These are phyloP conservation scores for Fregetta grallaria DNA, from an alignment of 2,113 vertebrate genomes.

Conservation along the genomic window DNA sequence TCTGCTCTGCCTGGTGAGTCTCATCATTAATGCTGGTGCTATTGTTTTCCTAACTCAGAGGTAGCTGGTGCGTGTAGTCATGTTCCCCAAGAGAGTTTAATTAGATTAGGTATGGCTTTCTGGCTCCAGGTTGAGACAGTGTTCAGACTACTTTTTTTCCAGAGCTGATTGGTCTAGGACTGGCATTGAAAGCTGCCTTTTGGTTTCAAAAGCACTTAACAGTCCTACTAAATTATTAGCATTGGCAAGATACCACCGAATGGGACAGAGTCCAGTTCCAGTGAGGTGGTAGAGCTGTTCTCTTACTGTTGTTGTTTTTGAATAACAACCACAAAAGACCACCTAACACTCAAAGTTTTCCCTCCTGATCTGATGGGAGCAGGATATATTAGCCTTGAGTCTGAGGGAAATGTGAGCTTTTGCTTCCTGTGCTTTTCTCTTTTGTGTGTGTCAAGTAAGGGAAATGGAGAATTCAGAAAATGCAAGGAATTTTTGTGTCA, in stretches of 20 bases:
- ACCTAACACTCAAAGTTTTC: neutral
- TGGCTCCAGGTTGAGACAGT: neutral
- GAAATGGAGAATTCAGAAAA: neutral
- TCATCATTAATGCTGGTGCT: neutral
- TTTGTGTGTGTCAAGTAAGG: neutral
- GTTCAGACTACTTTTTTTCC: neutral
- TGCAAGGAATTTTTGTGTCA: neutral
- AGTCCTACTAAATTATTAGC: neutral
- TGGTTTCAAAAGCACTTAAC: neutral
- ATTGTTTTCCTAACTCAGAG: neutral
- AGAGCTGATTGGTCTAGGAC: neutral
- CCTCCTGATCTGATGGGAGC: neutral
- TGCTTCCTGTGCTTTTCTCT: neutral
- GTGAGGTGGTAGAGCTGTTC: neutral
- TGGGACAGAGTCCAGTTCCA: neutral
- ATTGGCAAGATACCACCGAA: neutral
- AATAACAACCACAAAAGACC: neutral
- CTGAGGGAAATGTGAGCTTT: neutral
- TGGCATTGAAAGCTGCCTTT: neutral
- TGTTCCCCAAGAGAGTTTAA: neutral
- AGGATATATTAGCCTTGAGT: neutral
- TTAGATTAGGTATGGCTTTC: neutral
- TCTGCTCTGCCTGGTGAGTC: neutral
- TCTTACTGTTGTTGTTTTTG: neutral
- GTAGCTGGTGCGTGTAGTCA: rapidly evolving